phyloP scores from a whole-genome alignment of 64 coral and sea anemone genomes.

The Astreopora myriophthalma region DNA sequence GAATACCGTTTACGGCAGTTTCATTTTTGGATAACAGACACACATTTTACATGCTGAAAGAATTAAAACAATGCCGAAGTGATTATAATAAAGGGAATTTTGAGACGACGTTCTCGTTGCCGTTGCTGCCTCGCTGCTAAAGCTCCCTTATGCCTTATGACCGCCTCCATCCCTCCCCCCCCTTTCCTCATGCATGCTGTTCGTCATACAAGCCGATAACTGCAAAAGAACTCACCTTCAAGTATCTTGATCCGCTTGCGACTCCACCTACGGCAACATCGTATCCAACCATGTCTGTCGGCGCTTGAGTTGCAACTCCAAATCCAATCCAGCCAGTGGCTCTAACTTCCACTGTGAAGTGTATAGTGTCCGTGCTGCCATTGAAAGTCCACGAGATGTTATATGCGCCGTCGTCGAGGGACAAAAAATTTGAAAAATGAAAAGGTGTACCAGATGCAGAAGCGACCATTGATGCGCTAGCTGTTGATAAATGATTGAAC shows the following conservation, averaged over 20 bases:
- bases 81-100: too few relatives aligned
- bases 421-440: not conserved
- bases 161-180: too few relatives aligned
- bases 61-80: too few relatives aligned
- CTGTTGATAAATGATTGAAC: not conserved
- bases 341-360: constrained; percentile 18
- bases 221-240: not conserved
- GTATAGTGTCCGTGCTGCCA: not conserved
- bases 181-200: too few relatives aligned
- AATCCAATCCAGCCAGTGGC: constrained; percentile 27
- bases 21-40: too few relatives aligned
- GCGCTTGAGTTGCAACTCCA: not conserved
- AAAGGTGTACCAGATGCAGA: not conserved
- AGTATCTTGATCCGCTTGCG: not conserved
- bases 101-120: too few relatives aligned
- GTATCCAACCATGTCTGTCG: not conserved
- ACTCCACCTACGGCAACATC: not conserved
- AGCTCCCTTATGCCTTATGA: too few relatives aligned
- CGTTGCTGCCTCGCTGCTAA: too few relatives aligned
- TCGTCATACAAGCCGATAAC: too few relatives aligned
- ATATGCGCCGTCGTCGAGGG: not conserved
- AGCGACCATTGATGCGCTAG: not conserved
- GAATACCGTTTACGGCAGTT: too few relatives aligned
- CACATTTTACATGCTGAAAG: too few relatives aligned
- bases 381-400: constrained; percentile 56